phyloP scores from a whole-genome alignment of 2,888 invertebrate genomes.

The Drepanosiphum platanoidis region DNA sequence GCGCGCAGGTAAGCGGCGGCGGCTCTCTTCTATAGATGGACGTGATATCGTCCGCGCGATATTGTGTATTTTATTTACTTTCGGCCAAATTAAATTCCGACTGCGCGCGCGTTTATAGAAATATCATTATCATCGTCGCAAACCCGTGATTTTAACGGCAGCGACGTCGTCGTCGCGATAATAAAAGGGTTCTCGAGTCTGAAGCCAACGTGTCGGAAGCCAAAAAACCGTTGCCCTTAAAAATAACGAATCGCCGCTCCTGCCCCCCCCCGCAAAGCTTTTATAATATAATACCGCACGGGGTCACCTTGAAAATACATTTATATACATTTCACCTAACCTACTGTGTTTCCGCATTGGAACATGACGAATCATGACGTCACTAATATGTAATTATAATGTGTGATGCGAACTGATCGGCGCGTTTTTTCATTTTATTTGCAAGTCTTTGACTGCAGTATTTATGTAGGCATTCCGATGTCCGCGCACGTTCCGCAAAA shows the following conservation, averaged over 20 bases:
- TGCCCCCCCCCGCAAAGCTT: neutral
- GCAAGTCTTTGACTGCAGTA: too few relatives aligned
- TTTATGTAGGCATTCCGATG: too few relatives aligned
- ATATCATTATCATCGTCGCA: neutral
- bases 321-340: neutral
- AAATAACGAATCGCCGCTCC: constrained; percentile 13
- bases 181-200: neutral
- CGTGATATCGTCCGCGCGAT: neutral
- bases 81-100: constrained; percentile 28
- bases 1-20: neutral
- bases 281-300: neutral
- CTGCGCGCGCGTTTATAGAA: neutral
- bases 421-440: too few relatives aligned
- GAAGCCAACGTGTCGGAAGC: neutral
- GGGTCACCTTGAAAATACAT: neutral
- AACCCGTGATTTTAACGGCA: neutral
- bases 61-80: constrained; percentile 37
- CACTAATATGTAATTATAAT: too few relatives aligned
- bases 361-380: too few relatives aligned
- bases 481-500: too few relatives aligned
- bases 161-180: too few relatives aligned
- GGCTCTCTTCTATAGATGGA: neutral
- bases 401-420: too few relatives aligned
- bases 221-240: constrained; percentile 7
- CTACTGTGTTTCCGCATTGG: too few relatives aligned